These are phyloP conservation scores for Gymnocypris eckloni DNA, from an alignment of 2,797 vertebrate genomes.

Conservation along the genomic window DNA sequence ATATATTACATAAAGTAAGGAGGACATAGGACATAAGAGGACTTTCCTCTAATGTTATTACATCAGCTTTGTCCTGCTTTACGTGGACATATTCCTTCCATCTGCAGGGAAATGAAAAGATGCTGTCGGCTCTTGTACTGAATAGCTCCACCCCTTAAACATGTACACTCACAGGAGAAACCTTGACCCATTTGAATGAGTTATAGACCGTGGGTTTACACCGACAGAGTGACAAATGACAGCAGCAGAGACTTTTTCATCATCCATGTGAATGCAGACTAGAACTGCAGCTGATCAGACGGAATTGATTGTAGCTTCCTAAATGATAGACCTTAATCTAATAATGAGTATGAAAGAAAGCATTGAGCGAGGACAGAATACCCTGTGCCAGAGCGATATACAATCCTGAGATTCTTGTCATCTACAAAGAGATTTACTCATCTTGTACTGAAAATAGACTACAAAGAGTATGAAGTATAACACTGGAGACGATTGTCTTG, in stretches of 20 bases:
- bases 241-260: slow-evolving; percentile 83
- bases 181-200: slow-evolving; percentile 79
- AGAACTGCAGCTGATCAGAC: slow-evolving; percentile 8
- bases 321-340: slow-evolving; percentile 27
- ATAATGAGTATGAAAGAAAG: slow-evolving; percentile 24
- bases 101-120: background rate
- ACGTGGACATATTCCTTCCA: background rate
- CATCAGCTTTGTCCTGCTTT: background rate
- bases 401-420: background rate
- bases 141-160: slow-evolving; percentile 72
- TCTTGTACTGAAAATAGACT: background rate
- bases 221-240: slow-evolving; percentile 82
- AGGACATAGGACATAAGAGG: background rate
- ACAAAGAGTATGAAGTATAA: background rate
- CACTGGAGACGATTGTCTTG: background rate
- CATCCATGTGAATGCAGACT: slow-evolving; percentile 75
- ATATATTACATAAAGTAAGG: background rate
- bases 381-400: background rate
- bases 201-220: slow-evolving; percentile 78
- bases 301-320: background rate
- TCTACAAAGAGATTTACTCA: background rate
- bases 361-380: background rate
- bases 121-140: background rate
- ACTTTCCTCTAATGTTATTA: background rate
- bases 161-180: slow-evolving; percentile 71